Percentiles rank a stretch among this genome's conserved stretches.
Evolutionary conservation across 2,113 vertebrate genomes (phyloP).

Genomic region (Microtus richardsoni): DNA sequence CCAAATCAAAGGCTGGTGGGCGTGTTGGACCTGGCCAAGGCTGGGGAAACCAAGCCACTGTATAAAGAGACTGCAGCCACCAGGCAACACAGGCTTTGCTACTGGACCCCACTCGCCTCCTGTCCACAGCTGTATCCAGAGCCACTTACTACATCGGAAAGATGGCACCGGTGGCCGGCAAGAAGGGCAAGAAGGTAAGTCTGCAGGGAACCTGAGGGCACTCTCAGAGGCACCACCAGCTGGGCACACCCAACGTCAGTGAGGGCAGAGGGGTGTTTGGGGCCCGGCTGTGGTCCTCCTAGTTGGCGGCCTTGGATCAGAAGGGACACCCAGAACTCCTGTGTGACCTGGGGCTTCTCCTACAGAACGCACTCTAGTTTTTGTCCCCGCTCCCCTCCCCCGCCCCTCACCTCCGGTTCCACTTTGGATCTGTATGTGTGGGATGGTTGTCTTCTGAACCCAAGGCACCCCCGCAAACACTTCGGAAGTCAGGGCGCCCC

Average conservation of each 20-base stretch:
- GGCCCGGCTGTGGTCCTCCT: not conserved
- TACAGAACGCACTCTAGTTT: too few species aligned
- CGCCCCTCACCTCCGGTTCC: not conserved
- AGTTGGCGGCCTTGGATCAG: not conserved
- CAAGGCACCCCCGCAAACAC: not conserved
- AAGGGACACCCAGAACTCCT: not conserved
- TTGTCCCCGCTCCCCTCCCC: not conserved
- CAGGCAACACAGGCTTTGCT: not conserved
- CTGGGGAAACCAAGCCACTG: not conserved
- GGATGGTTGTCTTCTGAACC: not conserved
- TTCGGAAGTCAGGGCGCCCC: not conserved
- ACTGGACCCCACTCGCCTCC: not conserved
- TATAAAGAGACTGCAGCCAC: constrained; percentile 54
- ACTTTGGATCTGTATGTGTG: not conserved
- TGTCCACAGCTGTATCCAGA: not conserved
- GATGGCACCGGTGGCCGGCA: constrained; percentile 74
- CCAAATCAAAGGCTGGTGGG: constrained; percentile 40
- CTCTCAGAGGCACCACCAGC: not conserved
- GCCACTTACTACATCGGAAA: not conserved
- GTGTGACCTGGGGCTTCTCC: not conserved
- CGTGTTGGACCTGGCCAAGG: constrained; percentile 35
- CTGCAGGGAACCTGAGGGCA: not conserved
- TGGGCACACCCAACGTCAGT: not conserved
- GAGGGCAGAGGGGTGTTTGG: not conserved
- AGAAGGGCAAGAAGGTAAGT: constrained; percentile 80